phyloP scores from a whole-genome alignment of 2,113 vertebrate genomes.

The Oplegnathus fasciatus region DNA sequence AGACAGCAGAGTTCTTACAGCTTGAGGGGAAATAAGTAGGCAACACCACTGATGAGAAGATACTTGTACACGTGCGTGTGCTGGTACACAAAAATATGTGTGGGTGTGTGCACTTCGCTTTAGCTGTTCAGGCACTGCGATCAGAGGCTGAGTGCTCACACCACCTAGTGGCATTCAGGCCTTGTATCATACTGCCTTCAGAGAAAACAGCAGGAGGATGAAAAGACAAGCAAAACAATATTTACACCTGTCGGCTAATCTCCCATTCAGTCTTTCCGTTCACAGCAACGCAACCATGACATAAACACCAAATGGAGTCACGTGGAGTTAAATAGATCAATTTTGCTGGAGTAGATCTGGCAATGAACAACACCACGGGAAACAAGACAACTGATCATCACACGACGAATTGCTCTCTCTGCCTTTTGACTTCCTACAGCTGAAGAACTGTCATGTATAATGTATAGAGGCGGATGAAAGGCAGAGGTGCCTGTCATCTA shows the following conservation, averaged over 20 bases:
- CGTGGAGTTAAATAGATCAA: not conserved
- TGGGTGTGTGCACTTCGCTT: slow-evolving; percentile 31
- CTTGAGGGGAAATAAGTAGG: slow-evolving; percentile 68
- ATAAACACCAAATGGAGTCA: not conserved
- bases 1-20: slow-evolving; percentile 53
- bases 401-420: not conserved
- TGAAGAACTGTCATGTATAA: slow-evolving; percentile 39
- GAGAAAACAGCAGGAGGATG: slow-evolving; percentile 6
- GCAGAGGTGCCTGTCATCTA: slow-evolving; percentile 32
- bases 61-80: slow-evolving; percentile 8
- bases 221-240: slow-evolving; percentile 11
- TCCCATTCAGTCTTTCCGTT: not conserved
- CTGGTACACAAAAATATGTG: not conserved
- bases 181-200: not conserved
- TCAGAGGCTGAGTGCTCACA: slow-evolving; percentile 70
- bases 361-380: not conserved
- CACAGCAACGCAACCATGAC: not conserved
- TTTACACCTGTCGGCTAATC: not conserved
- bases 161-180: slow-evolving; percentile 75
- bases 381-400: slow-evolving; percentile 36
- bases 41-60: slow-evolving; percentile 58
- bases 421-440: slow-evolving; percentile 26
- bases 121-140: slow-evolving; percentile 7
- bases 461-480: slow-evolving; percentile 37
- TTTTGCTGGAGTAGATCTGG: not conserved